A percentile compares a stretch with the other conserved stretches of the same genome.
These are phyloP conservation scores for Phainopepla nitens DNA, from an alignment of 2,113 vertebrate genomes.

Conservation along the genomic window DNA sequence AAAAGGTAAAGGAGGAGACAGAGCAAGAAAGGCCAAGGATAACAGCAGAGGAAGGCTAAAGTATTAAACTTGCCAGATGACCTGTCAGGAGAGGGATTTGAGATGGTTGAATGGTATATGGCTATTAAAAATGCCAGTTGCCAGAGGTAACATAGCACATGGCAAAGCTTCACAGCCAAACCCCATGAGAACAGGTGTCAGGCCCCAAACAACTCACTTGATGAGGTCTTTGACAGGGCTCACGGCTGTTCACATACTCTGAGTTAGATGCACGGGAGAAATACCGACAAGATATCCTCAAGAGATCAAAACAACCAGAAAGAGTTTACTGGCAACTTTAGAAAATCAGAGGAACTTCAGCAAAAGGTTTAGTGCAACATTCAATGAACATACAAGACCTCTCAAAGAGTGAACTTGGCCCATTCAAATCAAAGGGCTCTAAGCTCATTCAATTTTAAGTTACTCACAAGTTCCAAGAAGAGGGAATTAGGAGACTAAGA, in stretches of 20 bases:
- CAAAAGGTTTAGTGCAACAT: not conserved
- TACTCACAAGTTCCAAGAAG: not conserved
- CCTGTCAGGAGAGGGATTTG: not conserved
- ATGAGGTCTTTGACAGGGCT: rapidly evolving
- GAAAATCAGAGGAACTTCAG: not conserved
- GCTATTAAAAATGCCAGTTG: not conserved
- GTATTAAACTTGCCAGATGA: not conserved
- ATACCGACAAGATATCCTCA: not conserved
- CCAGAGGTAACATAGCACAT: not conserved
- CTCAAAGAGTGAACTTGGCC: not conserved
- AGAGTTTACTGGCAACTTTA: not conserved
- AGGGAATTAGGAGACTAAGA: not conserved
- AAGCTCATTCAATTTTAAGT: not conserved
- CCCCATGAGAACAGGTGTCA: not conserved
- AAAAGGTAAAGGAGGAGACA: not conserved
- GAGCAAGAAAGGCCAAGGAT: not conserved
- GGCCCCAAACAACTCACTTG: rapidly evolving
- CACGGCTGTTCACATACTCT: rapidly evolving
- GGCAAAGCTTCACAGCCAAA: not conserved
- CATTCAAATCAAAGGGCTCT: too few species aligned
- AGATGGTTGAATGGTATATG: not conserved
- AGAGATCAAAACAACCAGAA: not conserved
- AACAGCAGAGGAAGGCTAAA: not conserved
- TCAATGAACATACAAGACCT: not conserved
- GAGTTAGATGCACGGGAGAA: rapidly evolving